Conservation (phyloP, 2,113 vertebrate genomes). For the Colossoma macropomum region DNA sequence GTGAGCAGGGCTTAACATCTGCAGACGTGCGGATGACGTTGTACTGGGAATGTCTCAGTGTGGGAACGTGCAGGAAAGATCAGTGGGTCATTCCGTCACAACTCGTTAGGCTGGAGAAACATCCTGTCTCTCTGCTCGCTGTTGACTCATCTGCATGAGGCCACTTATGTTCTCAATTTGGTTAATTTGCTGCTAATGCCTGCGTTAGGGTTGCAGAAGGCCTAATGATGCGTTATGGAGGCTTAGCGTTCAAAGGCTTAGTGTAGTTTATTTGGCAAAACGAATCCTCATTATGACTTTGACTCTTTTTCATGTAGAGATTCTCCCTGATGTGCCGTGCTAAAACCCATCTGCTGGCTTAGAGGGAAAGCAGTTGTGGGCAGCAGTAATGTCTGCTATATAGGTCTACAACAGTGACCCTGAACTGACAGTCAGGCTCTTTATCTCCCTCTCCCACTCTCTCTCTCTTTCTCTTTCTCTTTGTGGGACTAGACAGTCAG, state of each 20-base stretch:
- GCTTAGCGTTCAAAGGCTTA: not conserved
- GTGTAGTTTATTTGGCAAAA: conserved; percentile 14
- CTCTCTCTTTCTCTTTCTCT: not conserved
- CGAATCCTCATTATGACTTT: conserved; percentile 7
- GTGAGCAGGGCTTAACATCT: not conserved
- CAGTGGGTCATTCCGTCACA: conserved; percentile 8
- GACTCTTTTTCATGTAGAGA: not conserved
- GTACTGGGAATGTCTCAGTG: not conserved
- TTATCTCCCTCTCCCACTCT: not conserved
- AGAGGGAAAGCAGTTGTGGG: not conserved
- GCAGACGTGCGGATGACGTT: not conserved
- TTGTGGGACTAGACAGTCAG: conserved; percentile 11
- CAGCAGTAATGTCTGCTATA: not conserved
- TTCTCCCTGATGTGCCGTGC: not conserved
- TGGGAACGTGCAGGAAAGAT: not conserved
- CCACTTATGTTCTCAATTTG: conserved; percentile 26
- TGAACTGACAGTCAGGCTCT: not conserved
- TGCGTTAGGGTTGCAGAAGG: not conserved
- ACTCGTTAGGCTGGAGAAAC: conserved; percentile 42
- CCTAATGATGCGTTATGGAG: conserved; percentile 15
- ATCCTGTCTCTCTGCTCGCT: not conserved
- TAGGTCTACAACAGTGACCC: not conserved
- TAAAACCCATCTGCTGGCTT: not conserved
- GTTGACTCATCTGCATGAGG: conserved; percentile 20
- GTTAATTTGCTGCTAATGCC: conserved; percentile 32